Evolutionary conservation across 2,113 vertebrate species (phyloP).

Genomic region (Spea bombifrons): DNA sequence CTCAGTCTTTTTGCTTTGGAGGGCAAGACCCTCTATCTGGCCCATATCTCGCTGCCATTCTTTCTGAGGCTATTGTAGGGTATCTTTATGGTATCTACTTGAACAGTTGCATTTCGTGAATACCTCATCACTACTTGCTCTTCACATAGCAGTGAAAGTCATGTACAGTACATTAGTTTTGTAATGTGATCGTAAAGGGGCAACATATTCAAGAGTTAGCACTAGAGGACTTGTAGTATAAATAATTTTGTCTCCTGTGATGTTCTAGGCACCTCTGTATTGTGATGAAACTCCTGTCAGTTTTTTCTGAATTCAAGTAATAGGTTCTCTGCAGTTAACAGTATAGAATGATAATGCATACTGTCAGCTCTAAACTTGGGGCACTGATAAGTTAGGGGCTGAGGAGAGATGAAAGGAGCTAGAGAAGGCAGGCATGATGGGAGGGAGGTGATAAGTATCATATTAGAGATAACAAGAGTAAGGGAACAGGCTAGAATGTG

Average conservation of each 20-base stretch:
- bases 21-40: too few species aligned
- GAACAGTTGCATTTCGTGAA: too few species aligned
- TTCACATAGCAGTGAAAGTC: too few species aligned
- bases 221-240: too few species aligned
- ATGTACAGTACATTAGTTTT: too few species aligned
- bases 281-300: background rate
- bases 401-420: slow-evolving; percentile 7
- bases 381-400: background rate
- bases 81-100: too few species aligned
- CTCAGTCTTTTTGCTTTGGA: too few species aligned
- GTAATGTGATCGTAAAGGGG: too few species aligned
- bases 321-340: background rate
- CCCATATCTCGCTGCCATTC: too few species aligned
- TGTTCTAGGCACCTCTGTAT: background rate
- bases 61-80: too few species aligned
- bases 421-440: slow-evolving; percentile 5
- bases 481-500: slow-evolving; percentile 7
- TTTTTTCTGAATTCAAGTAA: background rate
- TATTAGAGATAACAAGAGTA: slow-evolving; percentile 10
- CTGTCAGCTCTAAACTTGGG: background rate
- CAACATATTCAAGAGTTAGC: too few species aligned
- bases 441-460: slow-evolving; percentile 14
- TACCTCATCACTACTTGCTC: too few species aligned
- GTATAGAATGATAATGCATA: background rate
- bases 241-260: background rate